Conservation (phyloP, 1,140 invertebrate species). For the Monochamus saltuarius region DNA sequence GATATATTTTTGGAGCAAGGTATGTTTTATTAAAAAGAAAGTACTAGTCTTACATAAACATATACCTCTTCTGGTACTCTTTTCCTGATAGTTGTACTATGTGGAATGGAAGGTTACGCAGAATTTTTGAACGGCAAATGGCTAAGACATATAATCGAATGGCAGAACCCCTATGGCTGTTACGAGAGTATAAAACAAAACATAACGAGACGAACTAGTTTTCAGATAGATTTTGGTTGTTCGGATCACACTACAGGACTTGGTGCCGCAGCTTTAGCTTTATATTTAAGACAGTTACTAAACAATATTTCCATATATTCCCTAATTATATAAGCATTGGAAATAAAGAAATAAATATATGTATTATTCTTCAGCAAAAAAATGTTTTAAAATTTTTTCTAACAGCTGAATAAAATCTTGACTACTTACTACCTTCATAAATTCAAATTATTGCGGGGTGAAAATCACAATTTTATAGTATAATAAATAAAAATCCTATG, state of each 20-base stretch:
- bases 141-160: constrained; percentile 13
- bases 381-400: too few relatives aligned
- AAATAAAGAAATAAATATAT: too few relatives aligned
- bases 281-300: constrained; percentile 20
- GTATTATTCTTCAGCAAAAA: too few relatives aligned
- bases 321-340: too few relatives aligned
- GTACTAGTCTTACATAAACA: too few relatives aligned
- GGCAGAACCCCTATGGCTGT: constrained; percentile 27
- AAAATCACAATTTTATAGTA: too few relatives aligned
- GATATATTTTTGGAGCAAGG: constrained; percentile 20
- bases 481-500: too few relatives aligned
- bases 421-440: too few relatives aligned
- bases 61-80: too few relatives aligned
- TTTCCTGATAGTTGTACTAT: constrained; percentile 16
- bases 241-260: constrained; percentile 29
- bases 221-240: constrained; percentile 23
- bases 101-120: constrained; percentile 23
- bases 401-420: too few relatives aligned
- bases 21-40: neutral
- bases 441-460: too few relatives aligned
- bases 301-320: neutral
- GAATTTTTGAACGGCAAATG: constrained; percentile 22
- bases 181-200: constrained; percentile 12
- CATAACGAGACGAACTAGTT: constrained; percentile 16
- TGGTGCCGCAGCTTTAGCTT: constrained; percentile 18